phyloP scores from a whole-genome alignment of 64 coral and sea anemone species.

The Montipora foliosa region DNA sequence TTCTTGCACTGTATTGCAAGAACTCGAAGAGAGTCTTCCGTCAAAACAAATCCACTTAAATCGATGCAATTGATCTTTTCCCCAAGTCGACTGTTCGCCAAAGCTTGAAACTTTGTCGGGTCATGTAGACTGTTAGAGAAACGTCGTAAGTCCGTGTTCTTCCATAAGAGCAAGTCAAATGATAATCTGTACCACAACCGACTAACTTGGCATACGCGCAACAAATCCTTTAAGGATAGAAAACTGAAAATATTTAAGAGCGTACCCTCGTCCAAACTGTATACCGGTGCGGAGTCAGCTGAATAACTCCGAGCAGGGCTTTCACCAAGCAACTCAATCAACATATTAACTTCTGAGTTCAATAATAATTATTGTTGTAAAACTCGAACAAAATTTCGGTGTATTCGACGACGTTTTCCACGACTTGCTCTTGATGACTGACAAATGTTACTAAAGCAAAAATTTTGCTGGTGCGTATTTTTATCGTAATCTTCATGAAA shows the following conservation, averaged over 20 bases:
- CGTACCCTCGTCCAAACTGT: conserved; percentile 43
- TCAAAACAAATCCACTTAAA: conserved; percentile 71
- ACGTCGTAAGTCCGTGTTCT: conserved; percentile 55
- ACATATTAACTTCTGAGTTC: neutral
- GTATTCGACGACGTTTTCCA: neutral
- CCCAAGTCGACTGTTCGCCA: conserved; percentile 15
- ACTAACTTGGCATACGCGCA: conserved; percentile 54
- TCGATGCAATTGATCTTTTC: conserved; percentile 38
- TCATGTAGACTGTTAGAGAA: conserved; percentile 56
- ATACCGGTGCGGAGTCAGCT: neutral
- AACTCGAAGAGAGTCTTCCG: conserved; percentile 38
- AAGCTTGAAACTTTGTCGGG: conserved; percentile 18
- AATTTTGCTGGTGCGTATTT: neutral
- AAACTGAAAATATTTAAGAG: conserved; percentile 67
- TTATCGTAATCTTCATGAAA: neutral
- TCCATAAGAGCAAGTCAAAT: conserved; percentile 68
- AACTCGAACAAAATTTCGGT: neutral
- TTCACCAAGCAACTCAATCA: neutral
- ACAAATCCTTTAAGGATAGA: conserved; percentile 57
- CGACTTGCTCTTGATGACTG: neutral
- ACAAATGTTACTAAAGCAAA: neutral
- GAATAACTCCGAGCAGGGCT: neutral
- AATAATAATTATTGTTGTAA: neutral
- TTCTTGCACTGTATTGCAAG: conserved; percentile 54
- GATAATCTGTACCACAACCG: conserved; percentile 70